Conservation (phyloP, 1,140 invertebrate genomes). For the Formica selysi region DNA sequence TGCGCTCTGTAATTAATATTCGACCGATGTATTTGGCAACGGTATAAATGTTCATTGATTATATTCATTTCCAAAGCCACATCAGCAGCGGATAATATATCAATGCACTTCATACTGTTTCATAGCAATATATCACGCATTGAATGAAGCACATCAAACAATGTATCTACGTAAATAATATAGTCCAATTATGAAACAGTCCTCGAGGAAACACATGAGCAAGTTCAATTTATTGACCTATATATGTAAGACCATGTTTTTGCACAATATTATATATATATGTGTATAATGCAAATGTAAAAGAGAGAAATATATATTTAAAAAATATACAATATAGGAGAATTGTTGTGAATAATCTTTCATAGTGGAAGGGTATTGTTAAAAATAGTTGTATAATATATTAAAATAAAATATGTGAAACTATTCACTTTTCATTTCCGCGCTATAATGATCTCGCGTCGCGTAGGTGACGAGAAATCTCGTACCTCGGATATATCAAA, state of each 20-base stretch:
- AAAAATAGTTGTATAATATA: neutral
- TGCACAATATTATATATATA: no score
- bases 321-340: no score
- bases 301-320: no score
- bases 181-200: neutral
- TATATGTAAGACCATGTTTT: no score
- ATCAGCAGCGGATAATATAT: constrained; percentile 37
- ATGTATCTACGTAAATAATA: constrained; percentile 11
- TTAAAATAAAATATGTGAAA: neutral
- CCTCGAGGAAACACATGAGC: no score
- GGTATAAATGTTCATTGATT: constrained; percentile 40
- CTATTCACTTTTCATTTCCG: neutral
- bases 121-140: no score
- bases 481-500: constrained; percentile 86
- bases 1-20: constrained; percentile 57
- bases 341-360: no score
- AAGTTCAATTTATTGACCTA: no score
- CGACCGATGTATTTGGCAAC: constrained; percentile 12
- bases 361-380: no score
- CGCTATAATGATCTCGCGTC: neutral
- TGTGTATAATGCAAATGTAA: no score
- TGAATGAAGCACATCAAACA: constrained; percentile 24
- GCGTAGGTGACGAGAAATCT: no score
- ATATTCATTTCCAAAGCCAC: constrained; percentile 37
- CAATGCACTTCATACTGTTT: constrained; percentile 27